These are phyloP conservation scores for Anomalospiza imberbis DNA, from an alignment of 2,797 vertebrate species.

Conservation along the genomic window DNA sequence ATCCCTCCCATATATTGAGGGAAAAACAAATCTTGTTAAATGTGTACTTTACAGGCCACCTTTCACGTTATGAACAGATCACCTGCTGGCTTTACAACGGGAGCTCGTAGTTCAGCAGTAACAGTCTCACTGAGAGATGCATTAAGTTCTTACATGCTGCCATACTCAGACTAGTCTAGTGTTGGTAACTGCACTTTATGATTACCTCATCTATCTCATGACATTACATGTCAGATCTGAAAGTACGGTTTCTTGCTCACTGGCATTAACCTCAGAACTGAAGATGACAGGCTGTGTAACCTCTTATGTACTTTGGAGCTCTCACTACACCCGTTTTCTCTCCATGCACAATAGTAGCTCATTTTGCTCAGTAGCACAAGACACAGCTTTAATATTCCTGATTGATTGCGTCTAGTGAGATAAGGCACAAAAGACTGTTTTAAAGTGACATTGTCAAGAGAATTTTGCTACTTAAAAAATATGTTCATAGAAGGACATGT, in stretches of 20 bases:
- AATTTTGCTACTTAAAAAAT: constrained; percentile 38
- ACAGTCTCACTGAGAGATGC: background rate
- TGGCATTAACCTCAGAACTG: constrained; percentile 38
- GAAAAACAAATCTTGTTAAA: background rate
- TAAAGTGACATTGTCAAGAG: constrained; percentile 32
- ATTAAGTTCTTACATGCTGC: constrained; percentile 33
- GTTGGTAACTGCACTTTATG: constrained; percentile 32
- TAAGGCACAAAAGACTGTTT: constrained; percentile 22
- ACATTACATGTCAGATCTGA: constrained; percentile 46
- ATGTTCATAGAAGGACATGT: background rate
- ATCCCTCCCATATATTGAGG: background rate
- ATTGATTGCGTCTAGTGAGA: constrained; percentile 27
- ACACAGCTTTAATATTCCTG: constrained; percentile 27
- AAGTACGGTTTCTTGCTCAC: constrained; percentile 10
- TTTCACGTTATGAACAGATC: background rate
- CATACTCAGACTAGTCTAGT: background rate
- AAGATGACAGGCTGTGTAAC: constrained; percentile 30
- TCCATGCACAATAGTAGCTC: background rate
- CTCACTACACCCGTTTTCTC: background rate
- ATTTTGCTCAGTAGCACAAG: background rate
- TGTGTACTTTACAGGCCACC: background rate
- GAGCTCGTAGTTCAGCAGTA: background rate
- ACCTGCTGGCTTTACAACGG: background rate
- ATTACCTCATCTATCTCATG: constrained; percentile 51
- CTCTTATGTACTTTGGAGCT: constrained; percentile 11